Evolutionary conservation across 1,140 invertebrate species (phyloP).

Genomic region (Psix sp.): DNA sequence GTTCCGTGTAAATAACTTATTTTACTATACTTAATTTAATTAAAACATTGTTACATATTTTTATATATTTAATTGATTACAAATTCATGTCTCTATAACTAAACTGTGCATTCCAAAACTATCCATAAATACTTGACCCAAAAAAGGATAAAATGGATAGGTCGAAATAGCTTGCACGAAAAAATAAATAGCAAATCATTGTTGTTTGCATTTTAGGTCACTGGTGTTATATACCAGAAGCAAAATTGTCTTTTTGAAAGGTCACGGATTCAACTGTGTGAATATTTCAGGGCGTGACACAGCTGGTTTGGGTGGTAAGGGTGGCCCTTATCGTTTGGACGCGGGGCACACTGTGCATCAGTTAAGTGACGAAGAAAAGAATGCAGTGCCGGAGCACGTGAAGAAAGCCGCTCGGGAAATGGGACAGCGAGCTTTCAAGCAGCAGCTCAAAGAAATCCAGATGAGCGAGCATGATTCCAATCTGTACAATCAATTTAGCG

Average conservation of each 20-base stretch:
- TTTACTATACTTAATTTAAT: no score
- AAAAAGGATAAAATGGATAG: no score
- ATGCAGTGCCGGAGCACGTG: slow-evolving; percentile 92
- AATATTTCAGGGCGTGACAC: slow-evolving; percentile 83
- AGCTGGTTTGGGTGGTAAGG: slow-evolving; percentile 94
- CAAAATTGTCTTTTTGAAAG: slow-evolving; percentile 18
- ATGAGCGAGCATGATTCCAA: slow-evolving; percentile 97
- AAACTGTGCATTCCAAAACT: no score
- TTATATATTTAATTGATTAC: no score
- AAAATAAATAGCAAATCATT: no score
- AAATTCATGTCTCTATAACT: no score
- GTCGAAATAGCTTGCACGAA: no score
- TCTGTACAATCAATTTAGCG: slow-evolving; percentile 89
- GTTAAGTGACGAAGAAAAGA: slow-evolving; percentile 92
- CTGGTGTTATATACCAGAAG: slow-evolving; percentile 2
- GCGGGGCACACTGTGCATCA: slow-evolving; percentile 93
- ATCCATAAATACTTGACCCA: no score
- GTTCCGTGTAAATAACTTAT: no score
- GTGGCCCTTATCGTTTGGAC: slow-evolving; percentile 93
- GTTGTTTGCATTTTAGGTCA: slow-evolving; percentile 7
- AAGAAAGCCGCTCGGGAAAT: slow-evolving; percentile 93
- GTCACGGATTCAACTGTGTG: slow-evolving; percentile 29
- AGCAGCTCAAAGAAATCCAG: slow-evolving; percentile 92
- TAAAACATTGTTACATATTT: no score
- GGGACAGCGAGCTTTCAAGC: slow-evolving; percentile 92